Conservation (phyloP, 2,888 invertebrate genomes). For the Sabellastarte sp. region DNA sequence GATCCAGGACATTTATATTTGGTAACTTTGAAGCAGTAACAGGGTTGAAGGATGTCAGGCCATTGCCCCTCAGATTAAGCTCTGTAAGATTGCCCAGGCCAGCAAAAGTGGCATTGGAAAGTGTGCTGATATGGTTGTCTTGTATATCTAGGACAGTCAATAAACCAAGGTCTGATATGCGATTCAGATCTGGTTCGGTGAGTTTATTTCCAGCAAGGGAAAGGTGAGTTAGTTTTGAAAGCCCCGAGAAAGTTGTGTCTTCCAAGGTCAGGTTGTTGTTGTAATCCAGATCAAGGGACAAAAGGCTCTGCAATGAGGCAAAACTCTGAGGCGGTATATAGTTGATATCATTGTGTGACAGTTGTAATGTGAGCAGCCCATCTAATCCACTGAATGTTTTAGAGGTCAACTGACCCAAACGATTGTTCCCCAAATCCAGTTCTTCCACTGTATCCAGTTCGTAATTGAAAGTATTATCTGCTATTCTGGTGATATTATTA, state of each 20-base stretch:
- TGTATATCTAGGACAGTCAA: background rate
- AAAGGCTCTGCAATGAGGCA: background rate
- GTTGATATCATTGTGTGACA: background rate
- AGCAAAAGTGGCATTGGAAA: background rate
- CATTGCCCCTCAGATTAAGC: constrained; percentile 1
- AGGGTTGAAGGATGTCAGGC: background rate
- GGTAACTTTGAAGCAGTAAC: background rate
- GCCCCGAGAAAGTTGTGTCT: background rate
- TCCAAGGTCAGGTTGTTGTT: background rate
- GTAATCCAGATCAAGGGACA: background rate
- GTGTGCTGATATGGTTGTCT: background rate
- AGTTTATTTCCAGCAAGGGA: background rate
- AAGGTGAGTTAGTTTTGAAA: background rate
- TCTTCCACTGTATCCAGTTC: background rate
- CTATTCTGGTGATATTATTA: background rate
- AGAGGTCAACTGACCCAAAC: background rate
- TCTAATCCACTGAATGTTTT: background rate
- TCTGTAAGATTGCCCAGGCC: background rate
- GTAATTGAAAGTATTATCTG: background rate
- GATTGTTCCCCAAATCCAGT: background rate
- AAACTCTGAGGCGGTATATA: background rate
- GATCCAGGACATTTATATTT: background rate
- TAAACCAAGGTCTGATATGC: background rate
- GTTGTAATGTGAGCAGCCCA: background rate
- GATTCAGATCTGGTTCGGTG: background rate